These are phyloP conservation scores for Lepidochrysops patricia DNA, from an alignment of 2,888 invertebrate genomes.

Conservation along the genomic window DNA sequence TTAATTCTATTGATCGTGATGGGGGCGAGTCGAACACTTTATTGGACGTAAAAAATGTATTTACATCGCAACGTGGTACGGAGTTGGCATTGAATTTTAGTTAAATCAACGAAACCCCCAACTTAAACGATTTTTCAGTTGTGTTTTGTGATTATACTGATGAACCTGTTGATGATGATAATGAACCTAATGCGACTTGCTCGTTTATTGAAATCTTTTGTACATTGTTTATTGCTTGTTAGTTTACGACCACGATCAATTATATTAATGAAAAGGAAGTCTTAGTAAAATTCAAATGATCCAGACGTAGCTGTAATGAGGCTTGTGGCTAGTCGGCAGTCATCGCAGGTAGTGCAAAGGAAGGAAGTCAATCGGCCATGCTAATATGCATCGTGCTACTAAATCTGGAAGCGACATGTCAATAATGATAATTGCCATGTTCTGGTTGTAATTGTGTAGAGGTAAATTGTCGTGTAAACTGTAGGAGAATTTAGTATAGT, in stretches of 20 bases:
- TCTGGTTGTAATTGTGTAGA: background rate
- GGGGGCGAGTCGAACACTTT: slow-evolving; percentile 16
- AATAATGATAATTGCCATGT: background rate
- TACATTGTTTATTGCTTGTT: background rate
- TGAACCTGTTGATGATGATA: background rate
- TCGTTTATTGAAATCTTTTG: background rate
- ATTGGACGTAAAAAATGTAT: background rate
- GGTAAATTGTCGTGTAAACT: background rate
- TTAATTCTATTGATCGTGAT: slow-evolving; percentile 27
- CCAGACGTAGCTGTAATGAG: background rate
- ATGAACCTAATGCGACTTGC: background rate
- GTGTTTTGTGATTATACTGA: background rate
- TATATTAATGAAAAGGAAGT: background rate
- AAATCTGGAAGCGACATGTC: background rate
- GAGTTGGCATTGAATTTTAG: background rate
- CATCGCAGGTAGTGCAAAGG: background rate
- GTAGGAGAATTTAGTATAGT: no score
- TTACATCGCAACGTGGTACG: background rate
- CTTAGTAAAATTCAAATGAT: background rate
- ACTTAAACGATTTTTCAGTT: background rate
- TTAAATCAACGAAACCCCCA: background rate
- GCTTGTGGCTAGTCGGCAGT: background rate
- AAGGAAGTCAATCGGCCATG: slow-evolving; percentile 2
- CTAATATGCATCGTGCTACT: background rate
- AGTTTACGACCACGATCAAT: background rate